These are phyloP conservation scores for Rhopalosiphum maidis DNA, from an alignment of 1,140 invertebrate species.

Conservation along the genomic window DNA sequence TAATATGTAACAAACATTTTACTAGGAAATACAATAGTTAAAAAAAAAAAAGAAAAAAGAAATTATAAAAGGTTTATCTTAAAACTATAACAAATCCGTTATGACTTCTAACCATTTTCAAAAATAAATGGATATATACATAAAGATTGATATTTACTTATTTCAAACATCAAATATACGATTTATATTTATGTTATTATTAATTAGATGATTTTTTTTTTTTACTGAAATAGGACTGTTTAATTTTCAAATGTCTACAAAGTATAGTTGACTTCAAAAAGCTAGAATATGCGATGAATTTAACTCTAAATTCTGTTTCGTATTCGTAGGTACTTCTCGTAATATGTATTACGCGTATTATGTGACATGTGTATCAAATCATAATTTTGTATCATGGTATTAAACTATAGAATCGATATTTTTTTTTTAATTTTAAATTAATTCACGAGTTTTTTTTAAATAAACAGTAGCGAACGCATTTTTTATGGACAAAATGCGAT, in stretches of 20 bases:
- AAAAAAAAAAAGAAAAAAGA: not conserved
- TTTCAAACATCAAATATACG: not conserved
- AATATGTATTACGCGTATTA: too few species aligned
- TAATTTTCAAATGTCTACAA: not conserved
- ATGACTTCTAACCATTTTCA: too few species aligned
- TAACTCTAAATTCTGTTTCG: too few species aligned
- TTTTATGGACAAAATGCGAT: not conserved
- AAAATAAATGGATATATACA: too few species aligned
- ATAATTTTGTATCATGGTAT: not conserved
- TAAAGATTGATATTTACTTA: too few species aligned
- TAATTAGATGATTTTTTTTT: too few species aligned
- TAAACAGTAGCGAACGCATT: not conserved
- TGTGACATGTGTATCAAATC: too few species aligned
- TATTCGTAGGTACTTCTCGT: too few species aligned
- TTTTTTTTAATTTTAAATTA: too few species aligned
- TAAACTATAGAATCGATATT: not conserved
- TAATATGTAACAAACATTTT: not conserved
- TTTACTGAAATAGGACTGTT: not conserved
- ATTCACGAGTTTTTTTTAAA: too few species aligned
- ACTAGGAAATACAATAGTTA: not conserved
- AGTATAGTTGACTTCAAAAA: not conserved
- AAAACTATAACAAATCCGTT: not conserved
- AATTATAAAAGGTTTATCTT: not conserved
- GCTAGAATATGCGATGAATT: not conserved
- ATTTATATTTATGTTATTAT: not conserved